Evolutionary conservation across 1,140 invertebrate species (phyloP), one percentile per base, ranked within the genome.

Genomic region (Rhynchophorus ferrugineus): DNA sequence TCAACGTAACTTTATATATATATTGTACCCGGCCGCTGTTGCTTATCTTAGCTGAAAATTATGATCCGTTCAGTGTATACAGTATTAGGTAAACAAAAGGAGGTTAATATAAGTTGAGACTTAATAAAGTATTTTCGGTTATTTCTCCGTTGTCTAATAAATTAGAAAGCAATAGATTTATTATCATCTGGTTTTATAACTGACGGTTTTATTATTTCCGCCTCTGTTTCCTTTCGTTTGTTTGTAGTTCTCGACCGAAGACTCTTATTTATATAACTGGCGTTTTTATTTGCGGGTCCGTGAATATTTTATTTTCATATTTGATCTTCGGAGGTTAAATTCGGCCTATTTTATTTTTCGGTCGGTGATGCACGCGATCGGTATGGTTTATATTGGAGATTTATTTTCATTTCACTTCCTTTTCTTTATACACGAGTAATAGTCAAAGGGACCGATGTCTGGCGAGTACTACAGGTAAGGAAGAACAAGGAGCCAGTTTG

Each of bases 181-280:
- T 57, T 57, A 49, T 57, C 51, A 60, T 60, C 58, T 60, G 58
- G 58, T 44, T 60, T 60, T 55, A 51, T 44, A 44, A 38, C 42
- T 39, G 38, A 47, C 41, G 49, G 54, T 57, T 60, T 60, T 56
- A 60, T 52, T 54, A 57, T 60, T 60, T 60, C 58, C 58, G 58
- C 41, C 42, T 53, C 58, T 57, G 58, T 54, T 60, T 55, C 35
- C 58, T 53, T 43, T 54, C 20, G 33, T 22, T 18, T 57, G 50
- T 57, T 55, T 55, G 48, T 59, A 20, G 33, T 49, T 38, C 38
- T 41, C 14, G 39, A 41, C 11, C 39, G 39, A 49, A 39, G 20
- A 41, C 18, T 21, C 41, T 39, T 49, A 49, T 49, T 49, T 49
- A 49, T 41, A 49, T 49, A 20, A 49, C 24, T 49, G 37, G 11